A percentile compares a stretch with the other conserved stretches of the same genome.
Conservation (phyloP, 1,140 invertebrate species). For the Teleogryllus occipitalis region DNA sequence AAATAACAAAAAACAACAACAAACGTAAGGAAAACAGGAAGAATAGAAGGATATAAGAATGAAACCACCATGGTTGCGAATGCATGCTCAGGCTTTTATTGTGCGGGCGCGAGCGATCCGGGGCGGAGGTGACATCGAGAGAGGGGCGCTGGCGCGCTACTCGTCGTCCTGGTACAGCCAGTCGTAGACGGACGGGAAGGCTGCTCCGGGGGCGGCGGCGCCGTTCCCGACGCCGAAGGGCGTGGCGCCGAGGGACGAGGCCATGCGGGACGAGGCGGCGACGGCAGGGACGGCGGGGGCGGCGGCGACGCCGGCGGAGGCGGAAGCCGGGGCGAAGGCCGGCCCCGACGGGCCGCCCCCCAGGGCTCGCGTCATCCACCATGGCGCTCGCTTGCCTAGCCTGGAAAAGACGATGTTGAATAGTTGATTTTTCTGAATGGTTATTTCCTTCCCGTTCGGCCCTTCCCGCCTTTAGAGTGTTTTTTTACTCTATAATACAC, state of each 20-base stretch:
- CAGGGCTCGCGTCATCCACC: not conserved
- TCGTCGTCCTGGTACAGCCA: not conserved
- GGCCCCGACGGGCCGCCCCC: not conserved
- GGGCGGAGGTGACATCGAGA: too few relatives aligned
- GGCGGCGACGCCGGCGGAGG: too few relatives aligned
- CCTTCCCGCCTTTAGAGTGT: not conserved
- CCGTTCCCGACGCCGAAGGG: not conserved
- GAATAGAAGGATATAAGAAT: too few relatives aligned
- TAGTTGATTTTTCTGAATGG: not conserved
- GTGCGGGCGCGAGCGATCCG: too few relatives aligned
- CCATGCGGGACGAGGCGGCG: too few relatives aligned
- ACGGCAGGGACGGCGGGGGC: too few relatives aligned
- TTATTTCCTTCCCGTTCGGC: not conserved
- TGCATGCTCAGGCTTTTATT: too few relatives aligned
- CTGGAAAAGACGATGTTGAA: not conserved
- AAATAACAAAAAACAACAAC: too few relatives aligned
- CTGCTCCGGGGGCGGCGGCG: too few relatives aligned
- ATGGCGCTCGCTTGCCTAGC: not conserved
- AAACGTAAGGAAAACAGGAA: too few relatives aligned
- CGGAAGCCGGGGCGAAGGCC: not conserved
- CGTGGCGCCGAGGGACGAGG: not conserved
- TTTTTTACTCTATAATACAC: not conserved
- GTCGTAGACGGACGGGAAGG: not conserved
- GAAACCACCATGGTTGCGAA: too few relatives aligned
- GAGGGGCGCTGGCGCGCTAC: not conserved